These are phyloP conservation scores for Melanostigma gelatinosum DNA, from an alignment of 2,113 vertebrate species.

Conservation along the genomic window DNA sequence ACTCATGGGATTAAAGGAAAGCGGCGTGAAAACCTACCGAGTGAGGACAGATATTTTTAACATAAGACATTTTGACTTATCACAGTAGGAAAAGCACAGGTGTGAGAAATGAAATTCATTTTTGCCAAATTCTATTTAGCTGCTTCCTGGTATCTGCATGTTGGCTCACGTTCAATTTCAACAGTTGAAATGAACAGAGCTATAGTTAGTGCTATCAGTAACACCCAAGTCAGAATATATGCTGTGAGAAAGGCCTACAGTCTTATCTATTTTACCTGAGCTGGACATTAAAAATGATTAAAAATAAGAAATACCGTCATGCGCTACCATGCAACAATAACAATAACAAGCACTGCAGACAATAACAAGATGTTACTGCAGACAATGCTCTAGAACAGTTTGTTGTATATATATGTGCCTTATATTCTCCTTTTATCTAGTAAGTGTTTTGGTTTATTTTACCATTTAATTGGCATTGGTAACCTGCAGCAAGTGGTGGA, in stretches of 20 bases:
- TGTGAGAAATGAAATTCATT: not conserved
- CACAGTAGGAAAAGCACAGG: not conserved
- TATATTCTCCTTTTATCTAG: not conserved
- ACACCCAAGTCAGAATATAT: not conserved
- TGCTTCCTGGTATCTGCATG: not conserved
- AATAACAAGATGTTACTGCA: not conserved
- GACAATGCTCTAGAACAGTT: not conserved
- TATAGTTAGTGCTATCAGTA: not conserved
- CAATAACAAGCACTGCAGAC: not conserved
- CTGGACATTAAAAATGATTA: not conserved
- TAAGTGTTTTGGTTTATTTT: not conserved
- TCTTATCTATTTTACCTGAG: not conserved
- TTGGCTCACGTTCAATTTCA: not conserved
- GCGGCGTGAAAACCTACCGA: not conserved
- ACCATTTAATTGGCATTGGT: constrained; percentile 12
- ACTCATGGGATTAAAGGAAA: not conserved
- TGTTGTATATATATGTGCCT: not conserved
- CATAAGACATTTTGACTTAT: not conserved
- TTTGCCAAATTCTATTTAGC: not conserved
- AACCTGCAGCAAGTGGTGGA: not conserved
- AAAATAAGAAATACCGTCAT: not conserved
- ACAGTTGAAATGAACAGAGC: not conserved
- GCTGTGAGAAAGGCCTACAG: not conserved
- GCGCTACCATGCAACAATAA: not conserved
- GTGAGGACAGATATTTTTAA: not conserved